Percentiles rank a stretch among this genome's conserved stretches.
Evolutionary conservation across 2,888 invertebrate genomes (phyloP).

Genomic region (Lasioglossum pauxillum): DNA sequence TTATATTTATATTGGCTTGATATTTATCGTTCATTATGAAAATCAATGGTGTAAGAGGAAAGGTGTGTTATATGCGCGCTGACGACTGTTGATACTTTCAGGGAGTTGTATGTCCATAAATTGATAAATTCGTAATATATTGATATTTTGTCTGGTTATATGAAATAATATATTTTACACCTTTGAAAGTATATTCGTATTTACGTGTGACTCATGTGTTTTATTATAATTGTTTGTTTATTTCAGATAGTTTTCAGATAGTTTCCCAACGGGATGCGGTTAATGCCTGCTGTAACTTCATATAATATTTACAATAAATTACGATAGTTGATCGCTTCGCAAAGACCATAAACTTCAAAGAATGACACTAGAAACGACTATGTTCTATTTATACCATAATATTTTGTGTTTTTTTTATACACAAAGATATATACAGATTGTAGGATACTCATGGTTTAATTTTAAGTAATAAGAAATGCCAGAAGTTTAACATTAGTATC

Average conservation of each 20-base stretch:
- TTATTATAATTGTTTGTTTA: constrained; percentile 82
- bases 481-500: constrained; percentile 68
- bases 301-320: constrained; percentile 74
- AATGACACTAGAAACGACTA: constrained; percentile 69
- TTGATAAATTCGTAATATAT: constrained; percentile 57
- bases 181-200: constrained; percentile 76
- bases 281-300: constrained; percentile 83
- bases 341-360: constrained; percentile 67
- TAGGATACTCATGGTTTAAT: constrained; percentile 75
- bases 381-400: constrained; percentile 72
- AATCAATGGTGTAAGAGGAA: constrained; percentile 82
- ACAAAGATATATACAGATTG: constrained; percentile 70
- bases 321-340: constrained; percentile 75
- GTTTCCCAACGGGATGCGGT: constrained; percentile 83
- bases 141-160: constrained; percentile 56
- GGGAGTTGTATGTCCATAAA: constrained; percentile 63
- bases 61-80: constrained; percentile 58
- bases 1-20: constrained; percentile 69
- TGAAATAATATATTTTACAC: constrained; percentile 77
- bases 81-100: constrained; percentile 69
- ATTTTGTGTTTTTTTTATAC: constrained; percentile 65
- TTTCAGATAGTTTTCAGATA: constrained; percentile 85
- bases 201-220: constrained; percentile 69
- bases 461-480: constrained; percentile 72
- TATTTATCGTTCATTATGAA: constrained; percentile 60